Conservation (phyloP, 2,888 invertebrate species). For the Conomelus anceps region DNA sequence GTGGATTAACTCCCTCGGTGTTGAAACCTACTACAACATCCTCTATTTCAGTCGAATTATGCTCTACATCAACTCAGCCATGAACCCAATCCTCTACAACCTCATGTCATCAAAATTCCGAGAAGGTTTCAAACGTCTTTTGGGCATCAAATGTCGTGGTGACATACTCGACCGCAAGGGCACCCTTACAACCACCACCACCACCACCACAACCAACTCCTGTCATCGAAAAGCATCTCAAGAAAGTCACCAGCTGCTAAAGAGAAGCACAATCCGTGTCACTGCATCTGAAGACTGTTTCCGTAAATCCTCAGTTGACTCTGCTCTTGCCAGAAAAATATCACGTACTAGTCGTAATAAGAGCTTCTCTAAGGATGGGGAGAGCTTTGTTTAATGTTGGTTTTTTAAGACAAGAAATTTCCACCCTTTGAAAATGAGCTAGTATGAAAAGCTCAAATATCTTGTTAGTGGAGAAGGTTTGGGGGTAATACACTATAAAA, state of each 20-base stretch:
- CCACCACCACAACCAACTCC: slow-evolving; percentile 41
- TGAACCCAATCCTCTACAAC: slow-evolving; percentile 88
- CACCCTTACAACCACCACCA: slow-evolving; percentile 59
- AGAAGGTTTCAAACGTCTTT: slow-evolving; percentile 53
- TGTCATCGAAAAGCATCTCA: slow-evolving; percentile 28
- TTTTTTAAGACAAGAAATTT: no score
- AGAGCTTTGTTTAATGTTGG: slow-evolving; percentile 22
- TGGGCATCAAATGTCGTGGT: slow-evolving; percentile 44
- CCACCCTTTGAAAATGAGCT: no score
- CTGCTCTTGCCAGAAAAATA: slow-evolving; percentile 15
- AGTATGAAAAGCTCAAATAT: no score
- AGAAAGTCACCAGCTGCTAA: slow-evolving; percentile 28
- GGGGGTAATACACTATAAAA: no score
- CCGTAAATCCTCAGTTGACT: slow-evolving; percentile 18
- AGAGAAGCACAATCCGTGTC: slow-evolving; percentile 27
- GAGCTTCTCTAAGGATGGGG: slow-evolving; percentile 19
- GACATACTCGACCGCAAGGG: slow-evolving; percentile 57
- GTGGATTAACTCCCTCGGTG: slow-evolving; percentile 58
- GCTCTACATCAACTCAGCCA: slow-evolving; percentile 82
- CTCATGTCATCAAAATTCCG: slow-evolving; percentile 88
- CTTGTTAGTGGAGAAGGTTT: no score
- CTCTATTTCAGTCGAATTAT: slow-evolving; percentile 79
- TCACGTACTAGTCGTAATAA: slow-evolving; percentile 19
- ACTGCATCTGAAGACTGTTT: neutral
- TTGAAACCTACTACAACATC: slow-evolving; percentile 73